Evolutionary conservation across 2,888 invertebrate species (phyloP), one percentile per base, ranked within the genome.

Genomic region (Masnerella sp.): DNA sequence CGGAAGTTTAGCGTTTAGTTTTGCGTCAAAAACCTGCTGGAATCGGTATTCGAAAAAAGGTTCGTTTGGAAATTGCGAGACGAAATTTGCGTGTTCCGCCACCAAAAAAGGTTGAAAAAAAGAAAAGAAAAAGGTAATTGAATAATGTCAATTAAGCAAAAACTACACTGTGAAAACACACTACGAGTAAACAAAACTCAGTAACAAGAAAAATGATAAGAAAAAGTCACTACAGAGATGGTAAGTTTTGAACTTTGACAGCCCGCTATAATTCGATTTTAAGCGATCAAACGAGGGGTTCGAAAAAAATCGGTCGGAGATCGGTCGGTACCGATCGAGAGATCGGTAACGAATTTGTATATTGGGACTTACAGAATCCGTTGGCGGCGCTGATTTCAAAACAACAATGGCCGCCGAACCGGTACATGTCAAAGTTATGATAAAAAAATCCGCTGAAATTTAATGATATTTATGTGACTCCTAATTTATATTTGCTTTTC

Each of bases 111-210:
- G 11, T 34, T 22, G 32, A n/a, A 56, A 56, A 56, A 45, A 38
- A 38, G 0, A 20, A 38, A 30, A 5, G 32, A 45, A 36, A 54
- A 28, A n/a, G n/a, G n/a, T n/a, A n/a, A n/a, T n/a, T n/a, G n/a
- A n/a, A n/a, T n/a, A n/a, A n/a, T n/a, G n/a, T n/a, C n/a, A n/a
- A n/a, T n/a, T n/a, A n/a, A n/a, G n/a, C n/a, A n/a, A n/a, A 65
- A 54, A 64, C 20, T 18, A 15, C 73, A 71, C 32, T 68, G 73
- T 58, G 71, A 75, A 65, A 76, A 73, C 75, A 73, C 65, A 64
- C 76, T 77, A 79, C 75, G 54, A 65, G 58, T 68, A 67, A 70
- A 78, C 64, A 75, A 69, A 76, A 76, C 68, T 49, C 38, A 61
- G 28, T 64, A 71, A 49, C 42, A 45, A 62, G 38, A 67, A 74